These are phyloP conservation scores for Drosophila mayri DNA, from an alignment of 1,140 invertebrate species.

Conservation along the genomic window DNA sequence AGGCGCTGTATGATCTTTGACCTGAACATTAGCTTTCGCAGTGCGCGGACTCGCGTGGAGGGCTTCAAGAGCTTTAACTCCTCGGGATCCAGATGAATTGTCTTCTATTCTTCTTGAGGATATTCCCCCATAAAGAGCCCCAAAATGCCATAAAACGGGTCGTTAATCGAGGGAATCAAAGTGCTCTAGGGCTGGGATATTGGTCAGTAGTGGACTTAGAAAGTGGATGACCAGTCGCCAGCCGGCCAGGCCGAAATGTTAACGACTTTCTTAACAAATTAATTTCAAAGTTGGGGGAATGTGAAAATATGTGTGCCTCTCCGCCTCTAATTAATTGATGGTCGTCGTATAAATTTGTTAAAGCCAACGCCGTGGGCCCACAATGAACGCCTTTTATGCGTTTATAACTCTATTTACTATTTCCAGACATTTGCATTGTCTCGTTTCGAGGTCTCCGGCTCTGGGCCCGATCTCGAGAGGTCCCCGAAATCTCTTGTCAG, in stretches of 20 bases:
- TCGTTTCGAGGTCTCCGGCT: constrained; percentile 29
- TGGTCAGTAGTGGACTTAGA: constrained; percentile 47
- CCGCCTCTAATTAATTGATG: constrained; percentile 76
- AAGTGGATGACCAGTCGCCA: constrained; percentile 57
- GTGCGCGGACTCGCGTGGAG: constrained; percentile 79
- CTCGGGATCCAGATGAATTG: background rate
- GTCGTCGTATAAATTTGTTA: constrained; percentile 74
- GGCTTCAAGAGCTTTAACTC: constrained; percentile 37
- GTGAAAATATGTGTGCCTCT: constrained; percentile 64
- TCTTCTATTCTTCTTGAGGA: background rate
- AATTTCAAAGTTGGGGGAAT: constrained; percentile 54
- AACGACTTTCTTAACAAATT: constrained; percentile 78
- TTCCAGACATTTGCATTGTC: constrained; percentile 52
- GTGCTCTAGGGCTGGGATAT: constrained; percentile 21
- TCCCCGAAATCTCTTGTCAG: constrained; percentile 52
- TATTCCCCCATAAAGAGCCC: constrained; percentile 21
- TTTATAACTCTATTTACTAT: constrained; percentile 82
- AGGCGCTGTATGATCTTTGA: constrained; percentile 98
- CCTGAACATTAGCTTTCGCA: constrained; percentile 96
- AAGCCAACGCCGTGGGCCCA: constrained; percentile 70
- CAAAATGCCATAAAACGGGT: constrained; percentile 58
- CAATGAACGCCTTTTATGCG: constrained; percentile 73
- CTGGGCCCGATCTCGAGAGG: constrained; percentile 12
- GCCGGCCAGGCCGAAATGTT: constrained; percentile 45
- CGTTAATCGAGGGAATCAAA: constrained; percentile 51